A percentile compares a stretch with the other conserved stretches of the same genome.
These are phyloP conservation scores for Catharus bicknelli DNA, from an alignment of 2,113 vertebrate genomes.

Conservation along the genomic window DNA sequence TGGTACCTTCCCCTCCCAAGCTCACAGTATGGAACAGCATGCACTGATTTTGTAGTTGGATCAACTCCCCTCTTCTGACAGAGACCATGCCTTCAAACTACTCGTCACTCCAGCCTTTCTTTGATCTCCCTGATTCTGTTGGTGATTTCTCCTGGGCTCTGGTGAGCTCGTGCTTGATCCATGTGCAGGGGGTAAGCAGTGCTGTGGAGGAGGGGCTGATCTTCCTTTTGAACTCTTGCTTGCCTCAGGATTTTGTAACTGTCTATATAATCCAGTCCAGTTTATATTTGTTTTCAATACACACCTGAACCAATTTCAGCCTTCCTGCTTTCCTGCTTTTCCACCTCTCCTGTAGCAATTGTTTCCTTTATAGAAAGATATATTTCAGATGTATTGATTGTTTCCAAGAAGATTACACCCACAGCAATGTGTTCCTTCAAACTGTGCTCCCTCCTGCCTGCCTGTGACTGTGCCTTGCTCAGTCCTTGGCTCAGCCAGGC, in stretches of 20 bases:
- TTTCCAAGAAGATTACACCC: background rate
- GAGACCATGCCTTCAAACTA: background rate
- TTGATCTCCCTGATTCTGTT: background rate
- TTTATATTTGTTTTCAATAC: background rate
- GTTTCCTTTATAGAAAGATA: background rate
- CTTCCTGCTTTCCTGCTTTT: background rate
- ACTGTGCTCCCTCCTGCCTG: fast-evolving
- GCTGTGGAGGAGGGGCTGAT: background rate
- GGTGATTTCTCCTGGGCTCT: background rate
- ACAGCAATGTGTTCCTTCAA: background rate
- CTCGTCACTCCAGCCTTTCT: background rate
- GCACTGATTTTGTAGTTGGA: background rate
- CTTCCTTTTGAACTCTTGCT: background rate
- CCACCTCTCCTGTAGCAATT: background rate
- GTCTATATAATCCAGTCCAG: background rate
- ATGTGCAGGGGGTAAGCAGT: fast-evolving
- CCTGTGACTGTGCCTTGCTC: background rate
- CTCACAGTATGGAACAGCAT: background rate
- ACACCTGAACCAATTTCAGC: background rate
- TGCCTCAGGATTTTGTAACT: background rate
- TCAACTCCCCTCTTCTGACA: background rate
- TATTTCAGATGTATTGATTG: background rate
- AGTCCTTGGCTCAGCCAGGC: fast-evolving
- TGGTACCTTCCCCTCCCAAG: background rate
- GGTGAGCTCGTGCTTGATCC: fast-evolving